phyloP scores from a whole-genome alignment of 1,140 invertebrate species.

The Drosophila setifemur region DNA sequence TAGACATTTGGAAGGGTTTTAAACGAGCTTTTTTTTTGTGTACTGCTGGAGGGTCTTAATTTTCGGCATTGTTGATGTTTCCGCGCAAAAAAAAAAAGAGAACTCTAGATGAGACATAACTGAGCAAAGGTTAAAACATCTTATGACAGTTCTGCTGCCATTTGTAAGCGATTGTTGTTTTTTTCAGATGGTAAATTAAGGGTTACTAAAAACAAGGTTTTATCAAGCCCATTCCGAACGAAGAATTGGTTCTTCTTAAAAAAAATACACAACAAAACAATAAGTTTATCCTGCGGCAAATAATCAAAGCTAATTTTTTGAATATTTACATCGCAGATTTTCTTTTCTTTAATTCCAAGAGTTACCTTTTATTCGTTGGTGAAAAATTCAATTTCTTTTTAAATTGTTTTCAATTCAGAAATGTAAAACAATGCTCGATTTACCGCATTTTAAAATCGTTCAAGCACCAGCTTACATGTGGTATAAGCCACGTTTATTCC shows the following conservation, averaged over 20 bases:
- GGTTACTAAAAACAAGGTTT: too few relatives aligned
- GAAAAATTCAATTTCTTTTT: slow-evolving; percentile 6
- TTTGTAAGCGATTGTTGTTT: too few relatives aligned
- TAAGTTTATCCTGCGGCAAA: too few relatives aligned
- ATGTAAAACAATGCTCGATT: slow-evolving; percentile 31
- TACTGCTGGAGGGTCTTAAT: slow-evolving; percentile 62
- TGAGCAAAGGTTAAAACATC: slow-evolving; percentile 56
- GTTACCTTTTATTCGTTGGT: too few relatives aligned
- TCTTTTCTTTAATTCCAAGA: too few relatives aligned
- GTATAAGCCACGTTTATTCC: slow-evolving; percentile 34
- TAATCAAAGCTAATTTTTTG: too few relatives aligned
- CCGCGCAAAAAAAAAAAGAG: slow-evolving; percentile 21
- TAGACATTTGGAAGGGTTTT: slow-evolving; percentile 35
- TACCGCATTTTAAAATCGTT: slow-evolving; percentile 35
- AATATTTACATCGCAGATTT: too few relatives aligned
- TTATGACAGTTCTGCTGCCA: too few relatives aligned
- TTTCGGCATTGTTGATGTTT: slow-evolving; percentile 63
- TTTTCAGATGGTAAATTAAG: too few relatives aligned
- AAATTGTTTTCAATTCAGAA: slow-evolving; percentile 36
- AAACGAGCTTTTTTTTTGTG: neutral
- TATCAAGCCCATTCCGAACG: too few relatives aligned
- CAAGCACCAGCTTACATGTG: slow-evolving; percentile 40
- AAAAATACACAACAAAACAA: too few relatives aligned
- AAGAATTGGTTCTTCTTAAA: too few relatives aligned
- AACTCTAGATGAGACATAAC: slow-evolving; percentile 9